phyloP scores from a whole-genome alignment of 1,140 invertebrate species.

The Aphis gossypii region DNA sequence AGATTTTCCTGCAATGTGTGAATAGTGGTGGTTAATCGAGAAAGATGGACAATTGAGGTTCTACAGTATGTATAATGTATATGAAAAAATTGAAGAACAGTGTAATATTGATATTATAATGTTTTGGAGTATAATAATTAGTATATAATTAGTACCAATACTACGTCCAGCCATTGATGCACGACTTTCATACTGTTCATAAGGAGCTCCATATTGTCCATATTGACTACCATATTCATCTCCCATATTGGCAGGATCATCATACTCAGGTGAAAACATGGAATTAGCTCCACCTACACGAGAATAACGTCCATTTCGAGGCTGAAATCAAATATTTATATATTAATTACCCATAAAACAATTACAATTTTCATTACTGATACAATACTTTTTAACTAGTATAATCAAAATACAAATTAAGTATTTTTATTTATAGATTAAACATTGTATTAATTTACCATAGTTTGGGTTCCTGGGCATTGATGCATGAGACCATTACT shows the following conservation, averaged over 20 bases:
- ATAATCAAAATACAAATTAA: background rate
- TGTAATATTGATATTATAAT: background rate
- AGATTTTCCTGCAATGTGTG: too few relatives aligned
- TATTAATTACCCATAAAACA: constrained; percentile 8
- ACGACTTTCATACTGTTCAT: constrained; percentile 85
- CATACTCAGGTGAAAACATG: constrained; percentile 78
- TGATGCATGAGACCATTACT: constrained; percentile 75
- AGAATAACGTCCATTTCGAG: constrained; percentile 78
- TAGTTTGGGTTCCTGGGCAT: constrained; percentile 84
- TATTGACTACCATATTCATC: constrained; percentile 88
- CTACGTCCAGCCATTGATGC: constrained; percentile 77
- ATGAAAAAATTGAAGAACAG: background rate
- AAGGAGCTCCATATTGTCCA: constrained; percentile 79
- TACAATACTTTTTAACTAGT: background rate
- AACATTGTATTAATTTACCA: constrained; percentile 67
- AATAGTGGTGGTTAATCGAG: too few relatives aligned
- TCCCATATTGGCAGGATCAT: constrained; percentile 89
- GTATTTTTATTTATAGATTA: background rate
- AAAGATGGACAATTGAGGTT: too few relatives aligned
- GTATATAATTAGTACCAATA: constrained; percentile 63
- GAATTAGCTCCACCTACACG: constrained; percentile 67
- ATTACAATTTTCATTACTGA: background rate
- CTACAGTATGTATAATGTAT: background rate
- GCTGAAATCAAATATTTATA: constrained; percentile 65
- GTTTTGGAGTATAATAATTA: background rate